Conservation (phyloP, 2,888 invertebrate species). For the Pammene fasciana region DNA sequence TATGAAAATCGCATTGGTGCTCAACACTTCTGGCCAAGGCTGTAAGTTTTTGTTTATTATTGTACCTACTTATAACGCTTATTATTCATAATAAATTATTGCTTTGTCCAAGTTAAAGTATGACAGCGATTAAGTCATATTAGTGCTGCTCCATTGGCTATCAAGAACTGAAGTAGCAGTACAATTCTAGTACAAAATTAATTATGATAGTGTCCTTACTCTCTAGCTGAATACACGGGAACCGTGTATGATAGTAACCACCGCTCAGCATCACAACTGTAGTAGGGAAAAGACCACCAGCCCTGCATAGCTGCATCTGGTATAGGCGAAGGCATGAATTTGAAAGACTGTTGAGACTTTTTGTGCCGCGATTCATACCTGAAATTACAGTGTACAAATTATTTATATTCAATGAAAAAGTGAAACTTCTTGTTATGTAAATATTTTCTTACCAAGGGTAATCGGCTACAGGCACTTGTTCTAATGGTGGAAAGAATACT, state of each 20-base stretch:
- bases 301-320: conserved; percentile 86
- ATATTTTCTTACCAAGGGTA: conserved; percentile 86
- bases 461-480: conserved; percentile 86
- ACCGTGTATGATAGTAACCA: conserved; percentile 95
- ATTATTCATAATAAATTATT: no score
- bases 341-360: conserved; percentile 85
- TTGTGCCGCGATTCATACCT: conserved; percentile 87
- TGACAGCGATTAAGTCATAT: no score
- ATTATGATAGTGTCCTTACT: conserved; percentile 56
- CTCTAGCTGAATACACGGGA: conserved; percentile 70
- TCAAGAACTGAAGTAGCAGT: no score
- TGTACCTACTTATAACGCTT: no score
- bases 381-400: conserved; percentile 39
- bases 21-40: no score
- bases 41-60: no score
- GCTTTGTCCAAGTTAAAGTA: no score
- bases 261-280: conserved; percentile 89
- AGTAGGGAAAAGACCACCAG: conserved; percentile 96
- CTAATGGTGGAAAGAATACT: conserved; percentile 79
- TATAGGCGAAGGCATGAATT: conserved; percentile 85
- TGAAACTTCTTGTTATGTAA: not conserved
- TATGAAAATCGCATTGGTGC: no score
- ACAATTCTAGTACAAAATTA: no score
- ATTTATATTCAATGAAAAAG: not conserved
- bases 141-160: no score